Evolutionary conservation across 2,888 invertebrate genomes (phyloP), one percentile per base, ranked within the genome.

Genomic region (Serripes groenlandicus): DNA sequence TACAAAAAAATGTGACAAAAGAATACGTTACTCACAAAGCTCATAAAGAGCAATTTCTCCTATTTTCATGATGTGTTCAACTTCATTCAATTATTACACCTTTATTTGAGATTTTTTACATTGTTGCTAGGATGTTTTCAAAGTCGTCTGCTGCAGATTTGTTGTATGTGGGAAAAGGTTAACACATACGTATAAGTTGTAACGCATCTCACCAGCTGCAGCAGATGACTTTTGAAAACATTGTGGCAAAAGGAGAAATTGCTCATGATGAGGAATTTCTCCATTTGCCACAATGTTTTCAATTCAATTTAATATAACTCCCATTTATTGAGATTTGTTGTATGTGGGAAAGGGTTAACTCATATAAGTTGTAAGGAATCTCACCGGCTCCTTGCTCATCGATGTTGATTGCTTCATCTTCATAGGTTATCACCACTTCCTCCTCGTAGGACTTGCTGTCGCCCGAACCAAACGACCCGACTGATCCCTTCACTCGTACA

Each of bases 391-490:
- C 88, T 28, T 75, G 77, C 18, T 86, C 86, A 26, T 84, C 85
- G 34, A 89, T 83, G 28, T 83, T 81, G 3, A 89, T 73, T 15
- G 88, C 88, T 68, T 89, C 88, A 82, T 89, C 89, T 49, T 81
- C 80, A 62, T 85, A 88, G 9, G 83, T 73, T 9, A 88, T 82
- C 0, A 86, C 81, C 15, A 86, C 85, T 60, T 89, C 89, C 52
- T 89, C 87, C 11, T 86, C 83, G 30, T 77, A 69, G 3, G 76
- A 77, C 49, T 79, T 79, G 37, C 81, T 85, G 60, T 85, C 87
- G 73, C 70, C 34, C 52, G 86, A 86, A 15, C 84, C 86, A 54
- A 82, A 80, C n/a, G 86, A 86, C 7, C 75, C 84, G 2, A 84
- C 56, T 11, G 86, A 86, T 15, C 83, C 83, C 15, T 77, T 74